phyloP scores from a whole-genome alignment of 2,888 invertebrate genomes.

The Deilephila elpenor region DNA sequence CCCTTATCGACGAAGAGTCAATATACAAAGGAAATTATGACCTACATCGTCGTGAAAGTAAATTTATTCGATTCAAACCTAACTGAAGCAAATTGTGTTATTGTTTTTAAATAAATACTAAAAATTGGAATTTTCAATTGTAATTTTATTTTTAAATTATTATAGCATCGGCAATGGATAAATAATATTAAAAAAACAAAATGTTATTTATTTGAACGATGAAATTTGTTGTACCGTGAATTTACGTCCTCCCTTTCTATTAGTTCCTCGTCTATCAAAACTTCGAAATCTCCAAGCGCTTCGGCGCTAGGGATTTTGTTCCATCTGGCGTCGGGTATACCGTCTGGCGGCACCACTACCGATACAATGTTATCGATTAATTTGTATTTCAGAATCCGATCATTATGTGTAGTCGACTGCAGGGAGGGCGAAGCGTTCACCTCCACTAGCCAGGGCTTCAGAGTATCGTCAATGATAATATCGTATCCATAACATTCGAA shows the following conservation, averaged over 20 bases:
- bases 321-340: conserved; percentile 95
- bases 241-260: conserved; percentile 86
- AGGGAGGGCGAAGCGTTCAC: conserved; percentile 98
- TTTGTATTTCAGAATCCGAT: conserved; percentile 96
- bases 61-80: conserved; percentile 39
- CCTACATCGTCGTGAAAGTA: conserved; percentile 42
- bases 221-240: conserved; percentile 58
- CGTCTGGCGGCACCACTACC: conserved; percentile 94
- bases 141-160: conserved; percentile 11
- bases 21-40: conserved; percentile 83
- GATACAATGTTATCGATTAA: conserved; percentile 96
- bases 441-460: conserved; percentile 98
- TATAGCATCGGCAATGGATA: neutral
- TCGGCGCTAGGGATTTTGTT: conserved; percentile 91
- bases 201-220: conserved; percentile 42
- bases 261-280: conserved; percentile 94
- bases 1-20: conserved; percentile 89
- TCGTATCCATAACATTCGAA: conserved; percentile 98
- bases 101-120: conserved; percentile 12
- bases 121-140: neutral
- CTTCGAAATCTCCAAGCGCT: conserved; percentile 91
- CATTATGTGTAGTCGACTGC: conserved; percentile 97
- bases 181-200: conserved; percentile 25
- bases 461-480: conserved; percentile 96
- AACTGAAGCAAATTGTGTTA: conserved; percentile 28